phyloP scores from a whole-genome alignment of 2,797 vertebrate species.

The Anguilla marmorata region DNA sequence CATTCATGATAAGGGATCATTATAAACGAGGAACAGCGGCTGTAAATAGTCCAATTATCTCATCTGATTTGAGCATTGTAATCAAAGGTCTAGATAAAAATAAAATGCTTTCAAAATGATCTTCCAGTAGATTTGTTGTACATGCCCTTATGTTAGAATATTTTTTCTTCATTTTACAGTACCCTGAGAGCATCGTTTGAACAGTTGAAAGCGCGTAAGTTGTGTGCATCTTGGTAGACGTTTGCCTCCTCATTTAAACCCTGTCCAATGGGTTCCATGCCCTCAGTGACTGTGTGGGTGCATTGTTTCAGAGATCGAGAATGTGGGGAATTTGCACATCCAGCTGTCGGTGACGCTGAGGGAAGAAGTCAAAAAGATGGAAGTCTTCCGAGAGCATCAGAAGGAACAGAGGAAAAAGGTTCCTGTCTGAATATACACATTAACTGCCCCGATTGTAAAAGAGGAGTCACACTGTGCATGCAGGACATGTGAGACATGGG shows the following conservation, averaged over 20 bases:
- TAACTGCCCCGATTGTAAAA: conserved; percentile 7
- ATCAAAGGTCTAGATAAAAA: neutral
- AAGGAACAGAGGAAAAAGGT: conserved; percentile 96
- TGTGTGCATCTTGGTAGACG: neutral
- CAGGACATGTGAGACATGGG: neutral
- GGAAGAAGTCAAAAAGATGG: conserved; percentile 87
- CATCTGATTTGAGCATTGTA: neutral
- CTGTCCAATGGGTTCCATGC: neutral
- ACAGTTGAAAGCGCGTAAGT: conserved; percentile 88
- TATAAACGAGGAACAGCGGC: neutral
- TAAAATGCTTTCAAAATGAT: neutral
- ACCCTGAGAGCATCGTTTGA: conserved; percentile 87
- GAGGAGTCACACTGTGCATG: neutral
- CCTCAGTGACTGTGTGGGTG: neutral
- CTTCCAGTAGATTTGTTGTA: neutral
- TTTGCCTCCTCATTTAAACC: neutral
- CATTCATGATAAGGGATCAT: neutral
- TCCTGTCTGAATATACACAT: neutral
- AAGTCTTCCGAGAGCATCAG: conserved; percentile 90
- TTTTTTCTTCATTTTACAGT: conserved; percentile 62
- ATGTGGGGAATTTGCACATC: conserved; percentile 86
- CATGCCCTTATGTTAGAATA: neutral
- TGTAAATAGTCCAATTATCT: neutral
- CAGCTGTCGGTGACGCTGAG: conserved; percentile 81
- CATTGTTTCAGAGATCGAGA: conserved; percentile 82